Percentiles rank a stretch among this genome's conserved stretches.
Evolutionary conservation across 2,888 invertebrate genomes (phyloP).

Genomic region (Allygus modestus): DNA sequence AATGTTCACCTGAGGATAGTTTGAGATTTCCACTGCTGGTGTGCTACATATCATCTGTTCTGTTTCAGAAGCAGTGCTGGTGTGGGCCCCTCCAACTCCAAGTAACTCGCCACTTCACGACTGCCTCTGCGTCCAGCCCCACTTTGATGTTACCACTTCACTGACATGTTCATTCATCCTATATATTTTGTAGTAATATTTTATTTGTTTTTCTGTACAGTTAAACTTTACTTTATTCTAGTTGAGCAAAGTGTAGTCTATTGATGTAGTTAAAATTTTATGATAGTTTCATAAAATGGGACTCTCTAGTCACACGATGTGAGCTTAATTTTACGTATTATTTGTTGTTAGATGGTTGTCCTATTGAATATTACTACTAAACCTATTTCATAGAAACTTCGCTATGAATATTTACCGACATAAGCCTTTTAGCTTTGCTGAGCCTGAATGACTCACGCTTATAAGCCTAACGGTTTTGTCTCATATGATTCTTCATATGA

Average conservation of each 20-base stretch:
- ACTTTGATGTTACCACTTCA: conserved; percentile 41
- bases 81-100: conserved; percentile 26
- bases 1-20: too few relatives aligned
- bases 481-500: conserved; percentile 28
- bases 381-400: not conserved
- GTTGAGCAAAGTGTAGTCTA: conserved; percentile 51
- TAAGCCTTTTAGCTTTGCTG: conserved; percentile 19
- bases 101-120: conserved; percentile 8
- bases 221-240: conserved; percentile 58
- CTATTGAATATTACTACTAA: not conserved
- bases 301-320: conserved; percentile 45
- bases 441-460: conserved; percentile 3
- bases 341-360: conserved; percentile 19
- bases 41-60: too few relatives aligned
- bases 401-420: not conserved
- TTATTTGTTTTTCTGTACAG: conserved; percentile 61
- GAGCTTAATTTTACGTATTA: conserved; percentile 4
- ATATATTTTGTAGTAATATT: conserved; percentile 62
- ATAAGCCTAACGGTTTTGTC: conserved; percentile 5
- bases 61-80: conserved; percentile 36
- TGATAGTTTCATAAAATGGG: conserved; percentile 11
- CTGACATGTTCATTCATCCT: conserved; percentile 60
- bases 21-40: too few relatives aligned
- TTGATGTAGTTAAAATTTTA: conserved; percentile 43
- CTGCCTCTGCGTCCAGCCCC: not conserved